Evolutionary conservation across 2,797 vertebrate species (phyloP), one percentile per base, ranked within the genome.

Genomic region (Pempheris klunzingeri): DNA sequence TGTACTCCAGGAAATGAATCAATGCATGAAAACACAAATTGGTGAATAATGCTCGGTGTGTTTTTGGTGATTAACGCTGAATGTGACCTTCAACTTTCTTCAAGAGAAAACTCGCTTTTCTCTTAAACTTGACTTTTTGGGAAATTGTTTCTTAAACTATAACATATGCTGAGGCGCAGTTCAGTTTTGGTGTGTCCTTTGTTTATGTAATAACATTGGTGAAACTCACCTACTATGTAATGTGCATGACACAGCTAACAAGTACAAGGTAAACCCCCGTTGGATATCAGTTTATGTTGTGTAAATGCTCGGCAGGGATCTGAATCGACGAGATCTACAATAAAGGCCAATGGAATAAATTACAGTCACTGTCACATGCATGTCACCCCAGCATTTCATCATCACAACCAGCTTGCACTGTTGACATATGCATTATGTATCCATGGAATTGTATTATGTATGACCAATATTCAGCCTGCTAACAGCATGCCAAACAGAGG

Each of bases 401-500:
- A n/a, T 44, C 52, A 10, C 30, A 11, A 36, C 13, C 28, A 71
- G 57, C 68, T 58, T 28, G 26, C 28, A 38, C 28, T 58, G 61
- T 44, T 71, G 49, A 57, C 44, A 43, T 9, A 41, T 64, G 55
- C 57, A 50, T 61, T 15, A 77, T 65, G 59, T 14, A 38, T 55
- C 46, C 58, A 61, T 53, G 55, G 50, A 64, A 81, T 78, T 52
- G 38, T 34, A 53, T 54, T 82, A 71, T 79, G 81, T 66, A 38
- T 61, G 66, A 68, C 57, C 72, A 77, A 74, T 24, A 18, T 53
- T 69, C 76, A 60, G 9, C 36, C 49, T 50, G 36, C 18, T 32
- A 57, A 82, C 71, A 71, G 65, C 58, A 13, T 36, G 39, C 26
- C 59, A 65, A 76, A 78, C 73, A 80, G 28, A 75, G 58, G 32